These are phyloP conservation scores for Spongilla lacustris DNA, from an alignment of 37 sponge, comb jelly and placozoan species.

Conservation along the genomic window DNA sequence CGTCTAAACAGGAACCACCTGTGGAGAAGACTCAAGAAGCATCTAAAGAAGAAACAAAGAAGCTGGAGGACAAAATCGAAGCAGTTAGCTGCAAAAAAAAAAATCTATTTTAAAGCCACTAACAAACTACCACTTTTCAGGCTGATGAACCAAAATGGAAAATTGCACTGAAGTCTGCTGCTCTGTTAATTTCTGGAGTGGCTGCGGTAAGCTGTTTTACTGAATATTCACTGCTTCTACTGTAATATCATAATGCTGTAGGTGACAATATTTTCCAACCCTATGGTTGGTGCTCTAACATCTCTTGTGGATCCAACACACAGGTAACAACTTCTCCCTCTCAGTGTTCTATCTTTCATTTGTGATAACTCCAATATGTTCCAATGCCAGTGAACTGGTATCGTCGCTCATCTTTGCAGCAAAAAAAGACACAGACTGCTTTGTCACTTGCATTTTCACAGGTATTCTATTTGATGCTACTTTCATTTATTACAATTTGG, in stretches of 20 bases:
- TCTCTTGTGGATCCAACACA: constrained; percentile 66
- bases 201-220: constrained; percentile 71
- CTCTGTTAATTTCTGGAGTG: constrained; percentile 68
- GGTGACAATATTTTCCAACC: constrained; percentile 88
- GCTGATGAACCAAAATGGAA: constrained; percentile 74
- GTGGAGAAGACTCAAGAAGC: background rate
- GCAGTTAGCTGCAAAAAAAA: background rate
- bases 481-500: too few species aligned
- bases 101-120: background rate
- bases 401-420: constrained; percentile 93
- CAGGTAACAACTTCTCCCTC: background rate
- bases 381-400: constrained; percentile 93
- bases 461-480: too few species aligned
- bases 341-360: constrained; percentile 92
- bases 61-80: too few species aligned
- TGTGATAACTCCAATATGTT: constrained; percentile 90
- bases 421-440: constrained; percentile 78
- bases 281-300: constrained; percentile 84
- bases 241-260: too few species aligned
- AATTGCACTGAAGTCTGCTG: constrained; percentile 65
- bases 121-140: too few species aligned
- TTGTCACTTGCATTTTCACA: constrained; percentile 89
- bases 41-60: constrained; percentile 6
- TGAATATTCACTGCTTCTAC: too few species aligned
- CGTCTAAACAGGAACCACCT: background rate